phyloP scores from a whole-genome alignment of 2,113 vertebrate species.

The Zootoca vivipara region DNA sequence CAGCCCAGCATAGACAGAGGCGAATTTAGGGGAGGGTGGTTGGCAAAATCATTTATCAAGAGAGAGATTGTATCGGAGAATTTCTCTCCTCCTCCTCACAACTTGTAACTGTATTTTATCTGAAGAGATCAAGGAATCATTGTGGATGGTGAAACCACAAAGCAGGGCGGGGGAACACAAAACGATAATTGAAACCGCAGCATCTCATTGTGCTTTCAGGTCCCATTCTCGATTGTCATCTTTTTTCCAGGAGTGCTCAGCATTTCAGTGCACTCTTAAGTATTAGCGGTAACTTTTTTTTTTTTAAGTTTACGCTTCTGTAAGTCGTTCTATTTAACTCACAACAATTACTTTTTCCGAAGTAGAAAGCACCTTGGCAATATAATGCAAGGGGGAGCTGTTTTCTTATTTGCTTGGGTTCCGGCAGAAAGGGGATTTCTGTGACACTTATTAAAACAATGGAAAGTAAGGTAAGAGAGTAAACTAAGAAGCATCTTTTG shows the following conservation, averaged over 20 bases:
- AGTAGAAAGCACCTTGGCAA: conserved; percentile 45
- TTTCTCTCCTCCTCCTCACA: not conserved
- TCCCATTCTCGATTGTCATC: not conserved
- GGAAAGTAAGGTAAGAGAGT: conserved; percentile 68
- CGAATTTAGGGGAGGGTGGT: too few relatives aligned
- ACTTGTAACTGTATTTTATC: not conserved
- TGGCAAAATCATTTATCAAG: not conserved
- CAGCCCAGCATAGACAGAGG: too few relatives aligned
- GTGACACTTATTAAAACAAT: conserved; percentile 65
- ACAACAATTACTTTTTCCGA: conserved; percentile 35
- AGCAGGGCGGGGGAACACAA: not conserved
- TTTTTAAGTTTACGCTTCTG: conserved; percentile 8
- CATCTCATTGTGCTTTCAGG: not conserved
- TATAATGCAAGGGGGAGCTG: not conserved
- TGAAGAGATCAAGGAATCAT: not conserved
- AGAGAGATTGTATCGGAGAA: not conserved
- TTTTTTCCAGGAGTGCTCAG: conserved; percentile 31
- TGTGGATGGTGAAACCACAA: not conserved
- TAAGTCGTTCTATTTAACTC: conserved; percentile 24
- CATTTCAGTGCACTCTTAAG: conserved; percentile 14
- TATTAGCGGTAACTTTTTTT: conserved; percentile 15
- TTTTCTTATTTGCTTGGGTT: conserved; percentile 47
- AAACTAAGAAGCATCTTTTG: not conserved
- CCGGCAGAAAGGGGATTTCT: conserved; percentile 62
- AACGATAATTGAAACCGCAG: conserved; percentile 46